Conservation (phyloP, 2,797 vertebrate species). For the Novumbra hubbsi region DNA sequence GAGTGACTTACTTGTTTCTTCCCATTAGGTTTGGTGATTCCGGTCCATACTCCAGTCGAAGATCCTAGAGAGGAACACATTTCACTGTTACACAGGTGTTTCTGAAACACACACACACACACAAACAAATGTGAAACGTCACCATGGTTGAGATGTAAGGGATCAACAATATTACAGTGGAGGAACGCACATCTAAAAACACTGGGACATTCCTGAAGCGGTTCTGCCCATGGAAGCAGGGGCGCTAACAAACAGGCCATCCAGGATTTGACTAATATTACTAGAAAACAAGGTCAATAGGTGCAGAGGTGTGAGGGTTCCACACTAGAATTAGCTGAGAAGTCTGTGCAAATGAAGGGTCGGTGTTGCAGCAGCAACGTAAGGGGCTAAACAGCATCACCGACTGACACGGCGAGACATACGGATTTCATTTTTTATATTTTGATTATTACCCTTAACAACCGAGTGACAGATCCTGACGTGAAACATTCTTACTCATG, state of each 20-base stretch:
- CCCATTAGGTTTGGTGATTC: conserved; percentile 86
- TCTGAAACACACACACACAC: conserved; percentile 12
- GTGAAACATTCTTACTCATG: background rate
- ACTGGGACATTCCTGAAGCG: background rate
- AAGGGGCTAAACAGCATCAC: background rate
- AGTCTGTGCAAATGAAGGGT: no score
- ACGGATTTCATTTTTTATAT: background rate
- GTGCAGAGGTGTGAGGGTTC: conserved; percentile 2
- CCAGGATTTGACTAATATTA: background rate
- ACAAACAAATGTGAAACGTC: background rate
- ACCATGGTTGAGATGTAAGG: background rate
- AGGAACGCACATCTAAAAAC: background rate
- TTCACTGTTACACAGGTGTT: background rate
- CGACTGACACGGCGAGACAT: background rate
- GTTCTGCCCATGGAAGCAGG: background rate
- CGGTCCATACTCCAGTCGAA: conserved; percentile 90
- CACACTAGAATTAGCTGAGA: no score
- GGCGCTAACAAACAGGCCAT: background rate
- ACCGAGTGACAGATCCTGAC: background rate
- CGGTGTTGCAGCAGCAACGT: background rate
- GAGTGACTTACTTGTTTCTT: conserved; percentile 89
- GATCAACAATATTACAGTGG: conserved; percentile 2
- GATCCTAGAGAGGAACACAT: conserved; percentile 73
- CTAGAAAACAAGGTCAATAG: background rate
- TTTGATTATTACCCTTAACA: background rate